Conservation (phyloP, 2,113 vertebrate species). For the Xiphophorus couchianus region DNA sequence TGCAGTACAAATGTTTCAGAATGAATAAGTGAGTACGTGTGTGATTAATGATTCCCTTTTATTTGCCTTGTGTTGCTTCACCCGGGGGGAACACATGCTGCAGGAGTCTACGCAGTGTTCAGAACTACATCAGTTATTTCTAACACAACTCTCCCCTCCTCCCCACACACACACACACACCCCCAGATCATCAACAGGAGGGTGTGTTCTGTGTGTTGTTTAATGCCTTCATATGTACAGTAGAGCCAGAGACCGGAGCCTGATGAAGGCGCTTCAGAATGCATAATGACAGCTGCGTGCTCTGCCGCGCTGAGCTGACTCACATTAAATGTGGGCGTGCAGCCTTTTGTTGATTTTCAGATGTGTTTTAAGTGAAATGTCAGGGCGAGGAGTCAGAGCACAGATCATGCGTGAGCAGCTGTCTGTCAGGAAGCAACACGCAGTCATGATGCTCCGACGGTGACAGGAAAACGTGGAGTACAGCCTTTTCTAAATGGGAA, state of each 20-base stretch:
- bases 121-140: constrained; percentile 51
- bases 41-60: constrained; percentile 71
- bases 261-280: constrained; percentile 19
- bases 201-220: constrained; percentile 8
- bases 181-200: constrained; percentile 19
- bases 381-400: constrained; percentile 39
- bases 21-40: neutral
- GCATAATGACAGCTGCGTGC: constrained; percentile 29
- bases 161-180: constrained; percentile 2
- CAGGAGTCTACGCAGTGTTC: constrained; percentile 16
- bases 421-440: constrained; percentile 29
- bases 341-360: constrained; percentile 36
- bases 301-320: constrained; percentile 15
- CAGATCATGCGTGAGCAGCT: constrained; percentile 43
- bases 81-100: neutral
- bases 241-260: constrained; percentile 5
- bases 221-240: constrained; percentile 14
- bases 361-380: constrained; percentile 25
- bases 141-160: constrained; percentile 11
- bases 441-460: neutral
- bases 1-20: neutral
- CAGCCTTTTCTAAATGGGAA: neutral
- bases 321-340: constrained; percentile 38
- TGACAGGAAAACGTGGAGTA: neutral
- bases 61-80: constrained; percentile 47